Evolutionary conservation across 2,888 invertebrate species (phyloP).

Genomic region (Hydrotaea diabolus): DNA sequence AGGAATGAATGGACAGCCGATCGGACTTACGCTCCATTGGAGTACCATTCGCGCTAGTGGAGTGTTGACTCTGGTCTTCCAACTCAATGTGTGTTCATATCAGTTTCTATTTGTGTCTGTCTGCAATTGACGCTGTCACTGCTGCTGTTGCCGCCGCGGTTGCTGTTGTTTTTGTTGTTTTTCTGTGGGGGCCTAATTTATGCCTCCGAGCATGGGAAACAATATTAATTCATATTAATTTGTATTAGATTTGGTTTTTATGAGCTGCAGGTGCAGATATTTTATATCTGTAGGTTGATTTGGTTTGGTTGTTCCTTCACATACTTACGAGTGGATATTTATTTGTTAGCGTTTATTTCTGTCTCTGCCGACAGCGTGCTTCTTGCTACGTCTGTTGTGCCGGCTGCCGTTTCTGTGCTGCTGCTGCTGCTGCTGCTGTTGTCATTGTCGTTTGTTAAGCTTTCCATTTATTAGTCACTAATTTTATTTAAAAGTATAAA

Average conservation of each 20-base stretch:
- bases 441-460: conserved; percentile 9
- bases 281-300: conserved; percentile 60
- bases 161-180: conserved; percentile 24
- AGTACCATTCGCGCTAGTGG: not conserved
- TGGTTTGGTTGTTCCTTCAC: not conserved
- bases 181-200: conserved; percentile 66
- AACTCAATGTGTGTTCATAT: not conserved
- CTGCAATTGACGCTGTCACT: conserved; percentile 12
- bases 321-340: not conserved
- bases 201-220: conserved; percentile 64
- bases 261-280: conserved; percentile 66
- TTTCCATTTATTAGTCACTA: conserved; percentile 35
- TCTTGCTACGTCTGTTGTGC: not conserved
- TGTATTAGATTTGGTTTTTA: conserved; percentile 62
- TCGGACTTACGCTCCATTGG: conserved; percentile 11
- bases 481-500: conserved; percentile 42
- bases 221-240: conserved; percentile 67
- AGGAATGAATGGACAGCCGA: not conserved
- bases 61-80: not conserved
- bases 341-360: conserved; percentile 47
- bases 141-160: not conserved
- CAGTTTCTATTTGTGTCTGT: not conserved
- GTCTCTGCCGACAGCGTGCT: not conserved
- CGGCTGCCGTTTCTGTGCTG: not conserved
- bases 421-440: not conserved